Evolutionary conservation across 2,888 invertebrate species (phyloP).

Genomic region (Euphydryas editha): DNA sequence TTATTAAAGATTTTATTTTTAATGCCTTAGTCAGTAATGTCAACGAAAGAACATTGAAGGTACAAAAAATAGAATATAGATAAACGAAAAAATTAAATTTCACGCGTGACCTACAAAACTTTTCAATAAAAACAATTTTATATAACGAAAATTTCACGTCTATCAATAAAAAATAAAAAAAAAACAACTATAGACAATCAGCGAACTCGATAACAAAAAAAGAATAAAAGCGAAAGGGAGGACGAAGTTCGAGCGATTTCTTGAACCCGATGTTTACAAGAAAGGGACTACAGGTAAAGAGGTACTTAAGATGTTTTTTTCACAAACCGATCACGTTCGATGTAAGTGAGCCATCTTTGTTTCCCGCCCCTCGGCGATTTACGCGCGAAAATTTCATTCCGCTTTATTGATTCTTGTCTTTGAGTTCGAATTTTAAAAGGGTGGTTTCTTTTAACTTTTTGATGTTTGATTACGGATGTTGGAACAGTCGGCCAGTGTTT

Average conservation of each 20-base stretch:
- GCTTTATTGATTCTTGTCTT: constrained; percentile 68
- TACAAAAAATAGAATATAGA: too few species aligned
- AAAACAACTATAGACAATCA: constrained; percentile 27
- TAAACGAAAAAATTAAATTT: too few species aligned
- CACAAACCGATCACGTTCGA: constrained; percentile 82
- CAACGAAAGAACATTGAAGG: neutral
- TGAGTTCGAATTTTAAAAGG: constrained; percentile 38
- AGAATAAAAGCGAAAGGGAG: constrained; percentile 49
- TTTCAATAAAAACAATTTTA: neutral
- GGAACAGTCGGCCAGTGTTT: neutral
- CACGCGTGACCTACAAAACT: too few species aligned
- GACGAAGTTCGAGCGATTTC: constrained; percentile 62
- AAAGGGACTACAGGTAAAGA: constrained; percentile 50
- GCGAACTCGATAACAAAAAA: constrained; percentile 27
- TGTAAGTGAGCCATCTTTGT: constrained; percentile 80
- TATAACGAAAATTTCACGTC: neutral
- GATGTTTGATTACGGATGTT: constrained; percentile 5
- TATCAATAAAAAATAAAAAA: constrained; percentile 16
- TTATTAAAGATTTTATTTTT: neutral
- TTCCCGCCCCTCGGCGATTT: constrained; percentile 66
- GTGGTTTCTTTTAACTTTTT: constrained; percentile 8
- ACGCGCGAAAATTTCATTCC: constrained; percentile 63
- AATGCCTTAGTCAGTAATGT: too few species aligned
- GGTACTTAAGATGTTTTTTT: constrained; percentile 64
- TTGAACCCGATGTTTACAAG: constrained; percentile 75